Evolutionary conservation across 2,797 vertebrate genomes (phyloP).

Genomic region (Eulemur coronatus): DNA sequence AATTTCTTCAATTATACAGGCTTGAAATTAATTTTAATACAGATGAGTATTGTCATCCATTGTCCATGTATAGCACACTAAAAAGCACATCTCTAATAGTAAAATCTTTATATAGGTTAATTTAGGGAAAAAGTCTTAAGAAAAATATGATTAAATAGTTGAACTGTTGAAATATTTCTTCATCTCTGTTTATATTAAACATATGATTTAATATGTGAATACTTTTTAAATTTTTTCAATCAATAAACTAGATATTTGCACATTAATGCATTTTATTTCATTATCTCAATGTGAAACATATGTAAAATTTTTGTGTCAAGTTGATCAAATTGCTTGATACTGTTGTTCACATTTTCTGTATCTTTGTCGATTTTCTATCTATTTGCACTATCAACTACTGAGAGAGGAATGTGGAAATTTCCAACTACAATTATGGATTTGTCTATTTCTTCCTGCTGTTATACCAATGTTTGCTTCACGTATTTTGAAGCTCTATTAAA

Average conservation of each 20-base stretch:
- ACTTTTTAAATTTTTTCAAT: neutral
- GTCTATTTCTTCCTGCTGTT: neutral
- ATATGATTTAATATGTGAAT: neutral
- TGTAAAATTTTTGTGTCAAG: neutral
- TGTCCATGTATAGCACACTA: neutral
- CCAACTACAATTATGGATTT: neutral
- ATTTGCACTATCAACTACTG: neutral
- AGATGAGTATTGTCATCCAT: neutral
- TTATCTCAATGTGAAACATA: neutral
- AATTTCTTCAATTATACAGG: neutral
- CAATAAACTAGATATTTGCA: neutral
- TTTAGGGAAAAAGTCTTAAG: neutral
- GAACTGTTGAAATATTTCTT: neutral
- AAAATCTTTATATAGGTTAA: neutral
- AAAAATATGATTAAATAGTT: neutral
- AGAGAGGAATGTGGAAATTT: neutral
- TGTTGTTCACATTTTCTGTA: neutral
- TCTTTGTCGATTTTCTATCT: neutral
- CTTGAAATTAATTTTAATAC: constrained; percentile 42
- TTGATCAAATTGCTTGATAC: neutral
- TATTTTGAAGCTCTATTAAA: neutral
- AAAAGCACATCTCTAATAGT: neutral
- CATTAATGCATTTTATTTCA: neutral
- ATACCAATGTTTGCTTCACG: neutral
- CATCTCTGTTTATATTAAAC: neutral